A percentile compares a stretch with the other conserved stretches of the same genome.
Evolutionary conservation across 2,113 vertebrate species (phyloP).

Genomic region (Nettapus auritus): DNA sequence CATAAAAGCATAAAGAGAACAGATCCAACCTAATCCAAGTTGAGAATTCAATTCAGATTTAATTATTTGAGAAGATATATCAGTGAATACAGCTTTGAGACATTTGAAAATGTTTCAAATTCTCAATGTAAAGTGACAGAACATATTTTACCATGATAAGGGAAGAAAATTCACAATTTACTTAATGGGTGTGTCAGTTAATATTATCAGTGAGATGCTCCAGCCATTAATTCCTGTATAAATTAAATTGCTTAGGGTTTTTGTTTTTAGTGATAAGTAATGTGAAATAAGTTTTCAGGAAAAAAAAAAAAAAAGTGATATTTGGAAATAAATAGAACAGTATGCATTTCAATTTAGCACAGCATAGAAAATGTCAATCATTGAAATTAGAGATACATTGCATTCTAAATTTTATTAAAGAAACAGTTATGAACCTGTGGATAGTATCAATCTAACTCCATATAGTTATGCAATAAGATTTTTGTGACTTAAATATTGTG

Average conservation of each 20-base stretch:
- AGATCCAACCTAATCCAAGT: not conserved
- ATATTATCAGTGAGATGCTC: not conserved
- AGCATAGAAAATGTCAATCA: not conserved
- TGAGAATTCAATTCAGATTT: not conserved
- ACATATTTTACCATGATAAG: not conserved
- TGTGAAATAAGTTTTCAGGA: not conserved
- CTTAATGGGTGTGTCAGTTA: not conserved
- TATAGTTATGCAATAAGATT: not conserved
- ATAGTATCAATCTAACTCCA: not conserved
- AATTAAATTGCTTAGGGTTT: not conserved
- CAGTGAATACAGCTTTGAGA: not conserved
- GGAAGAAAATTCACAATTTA: not conserved
- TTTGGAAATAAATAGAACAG: not conserved
- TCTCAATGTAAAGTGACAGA: not conserved
- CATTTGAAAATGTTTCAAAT: not conserved
- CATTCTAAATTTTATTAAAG: not conserved
- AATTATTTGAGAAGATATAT: not conserved
- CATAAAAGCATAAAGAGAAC: not conserved
- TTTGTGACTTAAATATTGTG: not conserved
- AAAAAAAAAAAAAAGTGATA: not conserved
- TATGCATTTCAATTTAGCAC: not conserved
- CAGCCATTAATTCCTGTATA: not conserved
- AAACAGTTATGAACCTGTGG: not conserved
- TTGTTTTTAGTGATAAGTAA: not conserved
- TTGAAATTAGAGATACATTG: constrained; percentile 5